Conservation (phyloP, 2,888 invertebrate genomes). For the Drosophila birchii region DNA sequence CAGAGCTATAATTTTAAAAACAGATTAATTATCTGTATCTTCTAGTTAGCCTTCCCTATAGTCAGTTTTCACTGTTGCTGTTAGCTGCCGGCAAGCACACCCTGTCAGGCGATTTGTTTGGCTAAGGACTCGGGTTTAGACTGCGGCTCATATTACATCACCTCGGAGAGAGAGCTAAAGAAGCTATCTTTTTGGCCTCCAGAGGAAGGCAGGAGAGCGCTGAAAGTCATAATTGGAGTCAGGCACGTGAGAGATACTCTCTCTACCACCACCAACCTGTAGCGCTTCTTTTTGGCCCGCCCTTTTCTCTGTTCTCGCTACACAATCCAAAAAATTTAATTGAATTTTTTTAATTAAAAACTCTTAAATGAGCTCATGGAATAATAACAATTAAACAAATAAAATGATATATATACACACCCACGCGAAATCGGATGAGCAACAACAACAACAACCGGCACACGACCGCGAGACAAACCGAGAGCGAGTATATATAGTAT, state of each 20-base stretch:
- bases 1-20: background rate
- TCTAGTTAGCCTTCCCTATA: background rate
- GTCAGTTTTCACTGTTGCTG: background rate
- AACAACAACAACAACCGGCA: constrained; percentile 40
- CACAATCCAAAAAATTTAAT: constrained; percentile 2
- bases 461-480: constrained; percentile 41
- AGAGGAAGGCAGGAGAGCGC: constrained; percentile 16
- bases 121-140: constrained; percentile 33
- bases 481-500: constrained; percentile 5
- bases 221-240: constrained; percentile 17
- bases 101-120: constrained; percentile 31
- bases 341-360: background rate
- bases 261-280: constrained; percentile 40
- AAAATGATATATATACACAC: constrained; percentile 32
- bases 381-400: constrained; percentile 39
- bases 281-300: constrained; percentile 25
- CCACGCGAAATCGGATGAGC: constrained; percentile 48
- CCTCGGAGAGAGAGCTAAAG: constrained; percentile 27
- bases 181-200: constrained; percentile 6
- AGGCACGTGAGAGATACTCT: constrained; percentile 33
- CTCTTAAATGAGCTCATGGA: constrained; percentile 24
- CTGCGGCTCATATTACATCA: constrained; percentile 43
- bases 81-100: constrained; percentile 10
- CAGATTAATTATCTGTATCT: background rate
- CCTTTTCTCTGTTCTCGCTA: constrained; percentile 9